Evolutionary conservation across 2,888 invertebrate genomes (phyloP).

Genomic region (Apotomis betuletana): DNA sequence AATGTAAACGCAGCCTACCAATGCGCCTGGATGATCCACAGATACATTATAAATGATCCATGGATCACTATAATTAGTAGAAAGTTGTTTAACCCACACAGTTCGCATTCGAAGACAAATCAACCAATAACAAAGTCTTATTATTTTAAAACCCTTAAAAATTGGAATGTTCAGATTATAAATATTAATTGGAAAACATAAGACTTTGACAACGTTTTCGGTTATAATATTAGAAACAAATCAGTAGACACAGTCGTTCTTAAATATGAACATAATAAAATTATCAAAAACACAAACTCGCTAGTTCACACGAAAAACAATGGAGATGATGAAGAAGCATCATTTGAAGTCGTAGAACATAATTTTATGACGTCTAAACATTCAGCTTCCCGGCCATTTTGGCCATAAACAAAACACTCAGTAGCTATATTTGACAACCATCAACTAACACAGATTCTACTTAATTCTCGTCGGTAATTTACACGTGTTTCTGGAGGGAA

Average conservation of each 20-base stretch:
- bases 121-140: conserved; percentile 58
- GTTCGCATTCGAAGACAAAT: conserved; percentile 48
- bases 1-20: conserved; percentile 43
- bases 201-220: conserved; percentile 41
- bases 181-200: conserved; percentile 41
- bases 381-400: conserved; percentile 8
- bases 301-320: conserved; percentile 50
- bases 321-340: conserved; percentile 49
- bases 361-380: conserved; percentile 40
- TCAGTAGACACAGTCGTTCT: conserved; percentile 39
- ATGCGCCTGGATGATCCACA: conserved; percentile 48
- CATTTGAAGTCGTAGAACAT: conserved; percentile 38
- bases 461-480: conserved; percentile 48
- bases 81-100: conserved; percentile 60
- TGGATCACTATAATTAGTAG: conserved; percentile 48
- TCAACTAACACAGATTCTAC: conserved; percentile 68
- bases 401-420: conserved; percentile 56
- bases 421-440: conserved; percentile 66
- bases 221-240: conserved; percentile 41
- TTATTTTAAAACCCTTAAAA: conserved; percentile 52
- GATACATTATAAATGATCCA: conserved; percentile 45
- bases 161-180: conserved; percentile 61
- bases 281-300: conserved; percentile 57
- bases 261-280: conserved; percentile 50
- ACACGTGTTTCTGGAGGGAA: conserved; percentile 26